Evolutionary conservation across 2,113 vertebrate species (phyloP), one percentile per base, ranked within the genome.

Genomic region (Thunnus maccoyii): DNA sequence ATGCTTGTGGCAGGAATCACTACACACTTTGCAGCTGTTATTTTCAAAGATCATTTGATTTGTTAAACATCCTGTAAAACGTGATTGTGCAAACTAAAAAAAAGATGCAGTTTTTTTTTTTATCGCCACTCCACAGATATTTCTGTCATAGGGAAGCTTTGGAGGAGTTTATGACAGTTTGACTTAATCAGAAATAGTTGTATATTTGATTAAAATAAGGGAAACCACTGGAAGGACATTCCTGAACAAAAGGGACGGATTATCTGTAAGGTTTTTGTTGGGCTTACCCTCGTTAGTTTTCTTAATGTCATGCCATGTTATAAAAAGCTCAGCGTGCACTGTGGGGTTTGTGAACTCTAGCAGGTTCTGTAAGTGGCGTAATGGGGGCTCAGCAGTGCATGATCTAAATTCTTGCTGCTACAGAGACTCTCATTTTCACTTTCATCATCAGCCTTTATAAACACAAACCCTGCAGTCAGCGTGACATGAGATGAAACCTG

Each of bases 281-380:
- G 66, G 82, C 60, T 67, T 61, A 66, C 46, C 20, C 46, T 56
- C 58, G 30, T 57, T 14, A 25, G 46, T 62, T 72, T 78, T 57
- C n/a, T 57, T 9, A 62, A 50, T 4, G 1, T 76, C 57, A 63
- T 18, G 32, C 30, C 58, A 41, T 3, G 4, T 76, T 66, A 76
- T 78, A 73, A 88, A 83, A 87, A 80, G 56, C 81, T 64, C 61
- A 55, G 54, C 17, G 7, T 11, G 16, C 15, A 18, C 58, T 61
- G 27, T 36, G n/a, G 52, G 32, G 68, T 71, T 56, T 14, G 52
- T 25, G 15, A 1, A 54, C 15, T 54, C 18, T 6, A n/a, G 25
- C 18, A 46, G 18, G 44, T 47, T 27, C 73, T 79, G 76, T 78
- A 86, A 82, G 44, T 88, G 80, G 85, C 77, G 48, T 85, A 86